phyloP scores from a whole-genome alignment of 2,888 invertebrate genomes.

The Plebejus anna region DNA sequence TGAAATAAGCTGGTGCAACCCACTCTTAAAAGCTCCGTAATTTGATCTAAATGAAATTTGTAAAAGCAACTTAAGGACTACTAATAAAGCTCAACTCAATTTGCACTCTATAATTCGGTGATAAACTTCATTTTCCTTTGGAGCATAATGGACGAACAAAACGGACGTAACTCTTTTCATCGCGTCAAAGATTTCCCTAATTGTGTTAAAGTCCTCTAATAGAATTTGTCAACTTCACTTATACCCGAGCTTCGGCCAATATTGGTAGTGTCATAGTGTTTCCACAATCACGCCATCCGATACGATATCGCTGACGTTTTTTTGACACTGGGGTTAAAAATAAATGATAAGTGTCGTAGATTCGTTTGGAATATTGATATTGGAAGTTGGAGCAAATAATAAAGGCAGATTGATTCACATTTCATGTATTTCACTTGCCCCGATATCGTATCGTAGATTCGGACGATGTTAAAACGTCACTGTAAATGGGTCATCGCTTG shows the following conservation, averaged over 20 bases:
- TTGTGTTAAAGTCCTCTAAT: constrained; percentile 24
- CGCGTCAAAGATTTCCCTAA: constrained; percentile 21
- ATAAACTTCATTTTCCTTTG: constrained; percentile 10
- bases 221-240: constrained; percentile 26
- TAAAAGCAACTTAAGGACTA: background rate
- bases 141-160: constrained; percentile 16
- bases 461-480: background rate
- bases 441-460: background rate
- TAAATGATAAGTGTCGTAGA: background rate
- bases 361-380: background rate
- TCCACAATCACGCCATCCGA: background rate
- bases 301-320: background rate
- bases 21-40: background rate
- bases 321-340: background rate
- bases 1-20: too few relatives aligned
- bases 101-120: background rate
- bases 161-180: constrained; percentile 21
- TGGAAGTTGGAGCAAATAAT: background rate
- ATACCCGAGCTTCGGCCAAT: constrained; percentile 13
- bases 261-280: background rate
- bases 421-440: background rate
- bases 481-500: constrained; percentile 11
- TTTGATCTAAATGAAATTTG: background rate
- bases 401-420: background rate
- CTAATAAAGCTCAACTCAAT: background rate